These are phyloP conservation scores for Chaetorhynchus papuensis DNA, from an alignment of 2,113 vertebrate species.

Conservation along the genomic window DNA sequence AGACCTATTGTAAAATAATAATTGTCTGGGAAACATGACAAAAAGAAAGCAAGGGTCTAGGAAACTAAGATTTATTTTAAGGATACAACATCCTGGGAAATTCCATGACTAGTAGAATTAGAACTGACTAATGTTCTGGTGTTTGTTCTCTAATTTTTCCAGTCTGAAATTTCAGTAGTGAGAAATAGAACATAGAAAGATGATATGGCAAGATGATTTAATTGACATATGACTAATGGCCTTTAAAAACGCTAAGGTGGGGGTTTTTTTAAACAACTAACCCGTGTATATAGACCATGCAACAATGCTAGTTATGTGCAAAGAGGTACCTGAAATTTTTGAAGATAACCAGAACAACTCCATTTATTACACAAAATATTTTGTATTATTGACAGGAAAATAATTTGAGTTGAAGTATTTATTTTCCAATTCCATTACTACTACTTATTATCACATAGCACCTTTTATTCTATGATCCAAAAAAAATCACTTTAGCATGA, in stretches of 20 bases:
- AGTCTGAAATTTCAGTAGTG: background rate
- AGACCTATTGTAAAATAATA: background rate
- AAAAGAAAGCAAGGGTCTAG: background rate
- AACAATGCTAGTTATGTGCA: background rate
- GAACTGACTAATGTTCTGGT: background rate
- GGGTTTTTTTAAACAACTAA: background rate
- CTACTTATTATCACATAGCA: background rate
- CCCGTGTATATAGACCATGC: background rate
- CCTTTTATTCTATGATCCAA: background rate
- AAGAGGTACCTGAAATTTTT: background rate
- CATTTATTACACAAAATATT: background rate
- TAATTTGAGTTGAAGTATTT: background rate
- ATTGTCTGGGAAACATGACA: background rate
- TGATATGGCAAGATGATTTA: constrained; percentile 15
- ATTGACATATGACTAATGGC: constrained; percentile 26
- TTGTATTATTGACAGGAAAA: background rate
- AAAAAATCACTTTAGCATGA: background rate
- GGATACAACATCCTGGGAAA: background rate
- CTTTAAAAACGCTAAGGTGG: background rate
- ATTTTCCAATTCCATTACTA: background rate
- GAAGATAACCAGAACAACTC: background rate
- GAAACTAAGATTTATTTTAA: background rate
- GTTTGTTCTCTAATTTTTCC: background rate
- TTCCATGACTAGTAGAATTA: background rate
- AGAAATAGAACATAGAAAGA: background rate